Percentiles rank a stretch among this genome's conserved stretches.
Evolutionary conservation across 2,797 vertebrate species (phyloP).

Genomic region (Anableps anableps): DNA sequence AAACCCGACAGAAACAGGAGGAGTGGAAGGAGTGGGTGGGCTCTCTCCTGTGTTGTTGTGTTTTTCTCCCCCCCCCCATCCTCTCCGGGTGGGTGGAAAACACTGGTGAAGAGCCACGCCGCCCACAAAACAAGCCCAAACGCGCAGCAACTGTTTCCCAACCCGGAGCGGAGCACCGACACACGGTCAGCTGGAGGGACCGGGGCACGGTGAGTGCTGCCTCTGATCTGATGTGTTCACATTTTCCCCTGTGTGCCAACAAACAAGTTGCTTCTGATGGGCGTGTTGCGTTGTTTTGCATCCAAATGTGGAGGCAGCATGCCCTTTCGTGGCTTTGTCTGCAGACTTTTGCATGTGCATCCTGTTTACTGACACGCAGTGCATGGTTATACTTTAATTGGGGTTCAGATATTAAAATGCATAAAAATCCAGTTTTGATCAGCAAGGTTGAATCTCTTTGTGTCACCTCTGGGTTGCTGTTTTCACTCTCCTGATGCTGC

Average conservation of each 20-base stretch:
- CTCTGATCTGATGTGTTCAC: not conserved
- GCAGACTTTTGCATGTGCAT: conserved; percentile 31
- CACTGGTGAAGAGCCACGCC: conserved; percentile 39
- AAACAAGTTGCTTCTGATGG: conserved; percentile 39
- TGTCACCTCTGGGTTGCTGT: not conserved
- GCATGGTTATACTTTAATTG: not conserved
- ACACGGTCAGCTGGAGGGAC: not conserved
- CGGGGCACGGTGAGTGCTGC: conserved; percentile 40
- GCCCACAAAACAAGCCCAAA: conserved; percentile 40
- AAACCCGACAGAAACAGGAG: conserved; percentile 10
- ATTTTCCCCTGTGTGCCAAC: not conserved
- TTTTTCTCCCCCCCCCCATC: not conserved
- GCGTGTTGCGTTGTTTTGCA: conserved; percentile 13
- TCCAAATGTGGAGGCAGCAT: conserved; percentile 23
- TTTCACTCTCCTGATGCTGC: not conserved
- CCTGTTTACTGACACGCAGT: not conserved
- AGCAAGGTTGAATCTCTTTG: not conserved
- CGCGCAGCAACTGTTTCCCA: conserved; percentile 42
- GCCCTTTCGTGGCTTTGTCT: conserved; percentile 41
- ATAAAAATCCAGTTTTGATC: not conserved
- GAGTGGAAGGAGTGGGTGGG: conserved; percentile 42
- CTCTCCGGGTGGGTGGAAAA: conserved; percentile 19
- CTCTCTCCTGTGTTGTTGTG: not conserved
- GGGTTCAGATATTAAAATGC: no score
- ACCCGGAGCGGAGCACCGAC: conserved; percentile 21